phyloP scores from a whole-genome alignment of 2,888 invertebrate genomes.

The Drosophila anomalata region DNA sequence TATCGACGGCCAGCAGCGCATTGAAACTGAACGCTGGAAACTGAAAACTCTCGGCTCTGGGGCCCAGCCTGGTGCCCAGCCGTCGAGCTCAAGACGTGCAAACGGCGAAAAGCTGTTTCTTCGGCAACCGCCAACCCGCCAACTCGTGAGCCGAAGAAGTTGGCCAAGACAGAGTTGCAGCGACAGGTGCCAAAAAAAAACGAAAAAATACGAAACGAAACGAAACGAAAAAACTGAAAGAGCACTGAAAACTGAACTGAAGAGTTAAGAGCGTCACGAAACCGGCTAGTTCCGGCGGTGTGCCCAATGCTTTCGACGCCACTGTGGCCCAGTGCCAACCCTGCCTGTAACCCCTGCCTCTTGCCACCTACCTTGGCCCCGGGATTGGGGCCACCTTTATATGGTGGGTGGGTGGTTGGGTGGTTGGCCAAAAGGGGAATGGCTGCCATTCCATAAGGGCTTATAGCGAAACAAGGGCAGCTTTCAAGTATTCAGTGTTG shows the following conservation, averaged over 20 bases:
- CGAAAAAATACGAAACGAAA: too few species aligned
- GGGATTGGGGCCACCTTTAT: slow-evolving; percentile 41
- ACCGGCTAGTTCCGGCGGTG: slow-evolving; percentile 39
- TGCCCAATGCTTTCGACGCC: slow-evolving; percentile 50
- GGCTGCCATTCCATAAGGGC: slow-evolving; percentile 27
- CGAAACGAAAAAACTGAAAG: not conserved
- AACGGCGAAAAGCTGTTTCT: slow-evolving; percentile 30
- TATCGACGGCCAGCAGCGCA: slow-evolving; percentile 80
- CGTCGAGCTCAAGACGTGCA: slow-evolving; percentile 60
- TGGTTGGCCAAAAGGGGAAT: slow-evolving; percentile 3
- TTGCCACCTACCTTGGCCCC: slow-evolving; percentile 10
- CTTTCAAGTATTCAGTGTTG: slow-evolving; percentile 2
- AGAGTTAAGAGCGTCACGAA: slow-evolving; percentile 15
- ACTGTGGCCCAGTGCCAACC: slow-evolving; percentile 45
- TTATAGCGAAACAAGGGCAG: slow-evolving; percentile 28
- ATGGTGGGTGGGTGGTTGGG: slow-evolving; percentile 18
- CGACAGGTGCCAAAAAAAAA: slow-evolving; percentile 63
- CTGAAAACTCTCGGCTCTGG: slow-evolving; percentile 9
- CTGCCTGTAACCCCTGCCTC: not conserved
- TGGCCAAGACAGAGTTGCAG: slow-evolving; percentile 56
- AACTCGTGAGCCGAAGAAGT: slow-evolving; percentile 62
- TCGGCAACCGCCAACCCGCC: slow-evolving; percentile 12
- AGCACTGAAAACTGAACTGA: not conserved
- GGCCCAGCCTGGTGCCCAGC: not conserved
- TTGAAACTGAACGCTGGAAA: slow-evolving; percentile 73